Base-by-base conservation (phyloP, 2,888 invertebrate genomes). In the Branchipolynoe longqiensis region DNA sequence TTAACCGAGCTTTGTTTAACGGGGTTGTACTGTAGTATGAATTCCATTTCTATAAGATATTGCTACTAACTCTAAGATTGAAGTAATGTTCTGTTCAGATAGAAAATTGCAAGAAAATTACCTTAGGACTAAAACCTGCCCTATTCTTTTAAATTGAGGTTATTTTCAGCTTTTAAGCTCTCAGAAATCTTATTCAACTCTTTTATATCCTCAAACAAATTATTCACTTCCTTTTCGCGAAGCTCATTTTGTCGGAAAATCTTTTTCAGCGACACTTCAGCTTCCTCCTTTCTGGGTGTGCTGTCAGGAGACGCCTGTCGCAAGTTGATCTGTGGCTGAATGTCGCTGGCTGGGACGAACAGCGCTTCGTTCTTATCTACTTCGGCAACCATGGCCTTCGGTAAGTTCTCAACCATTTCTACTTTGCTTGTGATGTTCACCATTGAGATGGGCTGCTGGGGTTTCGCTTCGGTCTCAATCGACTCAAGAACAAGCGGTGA, bases 141-240 rank as follows among this genome's bases (percentile, higher is more conserved):
- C n/a, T n/a, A n/a, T n/a, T n/a, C n/a, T n/a, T n/a, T n/a, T n/a
- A n/a, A n/a, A n/a, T n/a, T n/a, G n/a, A n/a, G n/a, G n/a, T n/a
- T n/a, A 36, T 4, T 38, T n/a, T 41, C 48, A 22, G 41, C 28
- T n/a, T 54, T 78, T 28, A 78, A 33, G 25, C 0, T 78, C 12
- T 78, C 78, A 3, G 78, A 41, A 8, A 78, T 54, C 31, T 54
- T 41, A 48, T 78, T 78, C 54, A 78, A 25, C 28, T 78, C 78
- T 48, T 78, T 78, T 8, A 78, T 78, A 54, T 78, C 78, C 54
- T 78, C 78, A 41, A 78, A 78, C 48, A 78, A 48, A 41, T 78
- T 78, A 31, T 54, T 54, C 6, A 78, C 28, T n/a, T 78, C 78
- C 22, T 54, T 41, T 48, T 78, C 31, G 28, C 78, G 41, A 1